These are phyloP conservation scores for Aselliscus stoliczkanus DNA, from an alignment of 2,797 vertebrate genomes.

Conservation along the genomic window DNA sequence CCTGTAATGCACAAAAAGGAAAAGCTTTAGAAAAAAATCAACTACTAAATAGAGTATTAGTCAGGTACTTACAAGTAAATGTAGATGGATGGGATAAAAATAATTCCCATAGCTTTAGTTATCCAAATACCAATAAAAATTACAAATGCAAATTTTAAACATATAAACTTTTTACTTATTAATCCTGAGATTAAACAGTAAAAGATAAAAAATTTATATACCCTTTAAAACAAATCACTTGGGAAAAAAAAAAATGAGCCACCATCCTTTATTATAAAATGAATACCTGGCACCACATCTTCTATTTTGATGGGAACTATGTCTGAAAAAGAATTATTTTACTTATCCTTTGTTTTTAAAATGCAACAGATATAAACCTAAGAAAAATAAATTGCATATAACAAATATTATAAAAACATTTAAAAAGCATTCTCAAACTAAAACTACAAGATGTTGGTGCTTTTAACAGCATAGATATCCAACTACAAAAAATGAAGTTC, in stretches of 20 bases:
- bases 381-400: neutral
- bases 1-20: neutral
- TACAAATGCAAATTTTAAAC: neutral
- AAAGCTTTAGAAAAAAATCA: neutral
- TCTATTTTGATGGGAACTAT: neutral
- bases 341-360: neutral
- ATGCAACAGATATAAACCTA: neutral
- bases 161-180: neutral
- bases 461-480: neutral
- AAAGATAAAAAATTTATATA: neutral
- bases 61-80: neutral
- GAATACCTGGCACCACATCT: neutral
- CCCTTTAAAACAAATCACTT: neutral
- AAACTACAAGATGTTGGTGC: neutral
- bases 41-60: neutral
- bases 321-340: neutral
- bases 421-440: neutral
- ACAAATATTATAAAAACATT: neutral
- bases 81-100: neutral
- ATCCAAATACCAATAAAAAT: neutral
- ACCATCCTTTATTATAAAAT: neutral
- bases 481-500: neutral
- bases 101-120: neutral
- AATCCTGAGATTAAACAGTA: neutral
- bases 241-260: neutral